These are phyloP conservation scores for Hypothenemus hampei DNA, from an alignment of 1,140 invertebrate species.

Conservation along the genomic window DNA sequence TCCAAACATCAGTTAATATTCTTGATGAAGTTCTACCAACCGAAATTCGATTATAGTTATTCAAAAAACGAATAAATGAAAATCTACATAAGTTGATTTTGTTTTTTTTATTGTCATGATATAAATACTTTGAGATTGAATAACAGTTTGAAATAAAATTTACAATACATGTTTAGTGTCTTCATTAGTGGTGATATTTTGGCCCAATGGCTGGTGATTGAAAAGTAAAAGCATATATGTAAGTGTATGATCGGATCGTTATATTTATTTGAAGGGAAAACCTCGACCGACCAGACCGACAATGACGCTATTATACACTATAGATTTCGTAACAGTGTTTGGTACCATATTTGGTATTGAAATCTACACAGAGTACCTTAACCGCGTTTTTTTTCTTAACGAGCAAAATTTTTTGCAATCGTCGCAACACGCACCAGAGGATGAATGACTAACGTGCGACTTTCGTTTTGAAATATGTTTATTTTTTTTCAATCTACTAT, in stretches of 20 bases:
- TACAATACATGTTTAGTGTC: not conserved
- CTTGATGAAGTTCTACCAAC: too few relatives aligned
- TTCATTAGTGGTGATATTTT: not conserved
- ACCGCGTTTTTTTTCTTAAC: conserved; percentile 19
- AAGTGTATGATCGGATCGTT: too few relatives aligned
- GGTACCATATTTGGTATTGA: conserved; percentile 19
- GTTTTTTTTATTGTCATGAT: not conserved
- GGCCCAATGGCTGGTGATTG: not conserved
- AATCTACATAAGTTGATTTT: not conserved
- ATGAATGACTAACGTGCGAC: too few relatives aligned
- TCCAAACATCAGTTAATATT: too few relatives aligned
- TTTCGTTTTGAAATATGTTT: too few relatives aligned
- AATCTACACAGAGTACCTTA: conserved; percentile 21
- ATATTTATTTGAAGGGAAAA: conserved; percentile 19
- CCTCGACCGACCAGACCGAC: conserved; percentile 23
- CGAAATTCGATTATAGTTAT: not conserved
- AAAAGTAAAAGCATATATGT: conserved; percentile 16
- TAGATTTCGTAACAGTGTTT: conserved; percentile 18
- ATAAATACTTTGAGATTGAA: not conserved
- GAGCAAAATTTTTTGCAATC: conserved; percentile 16
- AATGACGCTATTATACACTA: conserved; percentile 6
- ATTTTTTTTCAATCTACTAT: too few relatives aligned
- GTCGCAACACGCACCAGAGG: too few relatives aligned
- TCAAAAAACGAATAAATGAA: not conserved
- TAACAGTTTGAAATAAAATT: not conserved